These are phyloP conservation scores for Dolichallabes microphthalmus DNA, from an alignment of 2,113 vertebrate species.

Conservation along the genomic window DNA sequence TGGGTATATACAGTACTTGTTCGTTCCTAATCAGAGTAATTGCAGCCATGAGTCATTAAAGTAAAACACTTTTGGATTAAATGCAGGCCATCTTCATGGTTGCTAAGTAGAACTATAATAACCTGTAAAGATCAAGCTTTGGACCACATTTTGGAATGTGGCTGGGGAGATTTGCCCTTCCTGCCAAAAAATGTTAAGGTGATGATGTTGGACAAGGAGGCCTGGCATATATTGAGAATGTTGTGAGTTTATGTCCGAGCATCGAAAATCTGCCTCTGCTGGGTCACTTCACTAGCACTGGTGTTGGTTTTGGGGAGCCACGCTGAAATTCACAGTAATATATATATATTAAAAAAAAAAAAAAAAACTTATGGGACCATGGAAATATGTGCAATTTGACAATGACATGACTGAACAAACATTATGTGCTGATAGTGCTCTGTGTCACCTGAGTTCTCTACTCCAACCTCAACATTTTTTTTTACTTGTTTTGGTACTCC, in stretches of 20 bases:
- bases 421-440: neutral
- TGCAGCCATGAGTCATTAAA: too few species aligned
- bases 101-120: neutral
- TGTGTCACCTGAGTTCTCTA: neutral
- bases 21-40: too few species aligned
- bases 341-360: too few species aligned
- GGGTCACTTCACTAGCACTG: neutral
- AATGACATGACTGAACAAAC: too few species aligned
- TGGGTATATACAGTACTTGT: too few species aligned
- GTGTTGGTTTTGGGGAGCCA: too few species aligned
- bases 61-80: too few species aligned
- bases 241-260: too few species aligned
- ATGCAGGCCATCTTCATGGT: too few species aligned
- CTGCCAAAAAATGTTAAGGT: neutral
- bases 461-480: neutral
- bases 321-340: too few species aligned
- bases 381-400: too few species aligned
- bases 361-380: too few species aligned
- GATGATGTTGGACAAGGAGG: neutral
- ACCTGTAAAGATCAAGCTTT: neutral
- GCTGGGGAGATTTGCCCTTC: neutral
- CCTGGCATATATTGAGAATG: neutral
- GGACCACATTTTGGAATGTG: neutral
- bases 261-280: neutral
- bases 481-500: neutral